Percentiles rank a stretch among this genome's conserved stretches.
phyloP scores from a whole-genome alignment of 1,140 invertebrate species.

The Pachypeltis micranthus region DNA sequence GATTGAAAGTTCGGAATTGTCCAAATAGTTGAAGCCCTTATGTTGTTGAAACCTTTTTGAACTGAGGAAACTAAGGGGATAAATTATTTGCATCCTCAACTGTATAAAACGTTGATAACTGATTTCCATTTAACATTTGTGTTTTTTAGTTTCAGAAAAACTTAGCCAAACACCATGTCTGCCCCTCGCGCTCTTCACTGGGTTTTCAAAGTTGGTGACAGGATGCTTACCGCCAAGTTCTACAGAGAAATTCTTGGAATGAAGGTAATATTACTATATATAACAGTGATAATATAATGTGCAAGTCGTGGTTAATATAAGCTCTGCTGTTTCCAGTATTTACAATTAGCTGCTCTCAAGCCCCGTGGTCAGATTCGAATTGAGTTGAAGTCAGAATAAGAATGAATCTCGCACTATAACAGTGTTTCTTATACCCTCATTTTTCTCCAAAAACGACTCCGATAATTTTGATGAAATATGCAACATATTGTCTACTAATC shows the following conservation, averaged over 20 bases:
- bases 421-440: neutral
- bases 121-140: no score
- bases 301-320: neutral
- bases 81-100: no score
- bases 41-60: no score
- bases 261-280: no score
- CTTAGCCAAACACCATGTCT: neutral
- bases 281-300: no score
- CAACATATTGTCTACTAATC: neutral
- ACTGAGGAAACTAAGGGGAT: no score
- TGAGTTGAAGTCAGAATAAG: no score
- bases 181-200: slow-evolving; percentile 68
- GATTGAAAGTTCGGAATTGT: no score
- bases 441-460: neutral
- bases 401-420: neutral
- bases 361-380: no score
- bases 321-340: neutral
- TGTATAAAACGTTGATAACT: no score
- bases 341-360: neutral
- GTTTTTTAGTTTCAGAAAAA: no score
- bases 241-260: slow-evolving; percentile 83
- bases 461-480: neutral
- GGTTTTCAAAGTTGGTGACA: slow-evolving; percentile 88
- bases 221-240: slow-evolving; percentile 71
- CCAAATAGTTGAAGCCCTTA: no score